Evolutionary conservation across 2,797 vertebrate species (phyloP), one percentile per base, ranked within the genome.

Genomic region (Cyprinodon diabolis): DNA sequence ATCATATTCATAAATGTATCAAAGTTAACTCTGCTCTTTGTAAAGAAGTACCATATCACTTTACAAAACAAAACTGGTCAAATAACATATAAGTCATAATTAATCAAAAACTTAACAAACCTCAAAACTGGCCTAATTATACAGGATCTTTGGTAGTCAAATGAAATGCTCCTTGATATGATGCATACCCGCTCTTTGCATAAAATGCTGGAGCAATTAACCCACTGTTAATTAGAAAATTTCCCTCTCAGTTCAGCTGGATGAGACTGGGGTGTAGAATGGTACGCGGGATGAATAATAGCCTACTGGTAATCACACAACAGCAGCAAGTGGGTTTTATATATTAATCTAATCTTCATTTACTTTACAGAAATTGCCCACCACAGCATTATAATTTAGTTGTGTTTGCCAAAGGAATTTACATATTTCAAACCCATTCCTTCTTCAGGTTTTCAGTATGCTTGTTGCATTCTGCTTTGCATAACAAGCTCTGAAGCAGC

Each of bases 201-300:
- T 88, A 74, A 78, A 86, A 84, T 65, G 74, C 81, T 69, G 52
- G 62, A 86, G 76, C 83, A 94, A 93, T 93, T 93, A 93, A 92
- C 86, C 89, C 80, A 67, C 84, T 88, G 93, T 92, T 92, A 94
- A 94, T 94, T 92, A 90, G 88, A 91, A 91, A 90, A 85, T 76
- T 55, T 84, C 75, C 72, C 81, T 83, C 75, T 79, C 92, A 90
- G 87, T 88, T 89, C 75, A 78, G 73, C 79, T 81, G 84, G 81
- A 86, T 84, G 87, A 85, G 87, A 80, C 72, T 11, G 72, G 71
- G 84, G 79, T 78, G 74, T 56, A 45, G 82, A 82, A 72, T 79
- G 79, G 85, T 90, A 86, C 82, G 87, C 87, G 81, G 84, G 75
- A 79, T 91, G 90, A 93, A 91, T 91, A 89, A 93, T 89, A 74